A percentile compares a stretch with the other conserved stretches of the same genome.
Conservation (phyloP, 2,113 vertebrate species). For the Halcyon senegalensis region DNA sequence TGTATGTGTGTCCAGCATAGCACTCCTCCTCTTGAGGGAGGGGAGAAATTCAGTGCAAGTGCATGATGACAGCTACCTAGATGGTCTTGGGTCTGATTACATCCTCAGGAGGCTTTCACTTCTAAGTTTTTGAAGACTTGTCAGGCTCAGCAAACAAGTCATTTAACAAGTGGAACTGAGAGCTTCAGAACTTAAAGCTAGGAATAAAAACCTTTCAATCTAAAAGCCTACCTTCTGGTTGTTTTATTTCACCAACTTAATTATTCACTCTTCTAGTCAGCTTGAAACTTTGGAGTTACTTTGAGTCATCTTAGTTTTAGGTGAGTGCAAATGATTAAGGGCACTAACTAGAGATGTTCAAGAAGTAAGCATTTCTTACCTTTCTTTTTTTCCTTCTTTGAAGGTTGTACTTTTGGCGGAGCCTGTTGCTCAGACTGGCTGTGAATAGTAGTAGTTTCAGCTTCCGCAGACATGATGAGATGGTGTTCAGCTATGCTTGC, state of each 20-base stretch:
- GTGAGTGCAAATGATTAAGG: not conserved
- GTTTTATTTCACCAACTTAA: not conserved
- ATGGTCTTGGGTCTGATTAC: not conserved
- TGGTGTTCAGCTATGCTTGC: not conserved
- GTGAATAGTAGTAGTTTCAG: slow-evolving; percentile 68
- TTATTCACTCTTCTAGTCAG: not conserved
- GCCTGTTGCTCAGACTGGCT: slow-evolving; percentile 73
- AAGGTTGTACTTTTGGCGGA: slow-evolving; percentile 69
- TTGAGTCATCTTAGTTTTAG: not conserved
- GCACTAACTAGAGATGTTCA: not conserved
- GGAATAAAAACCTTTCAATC: not conserved
- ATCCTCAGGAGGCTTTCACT: not conserved
- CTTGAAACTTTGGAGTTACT: not conserved
- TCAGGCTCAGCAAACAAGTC: not conserved
- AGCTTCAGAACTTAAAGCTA: not conserved
- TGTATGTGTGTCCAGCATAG: not conserved
- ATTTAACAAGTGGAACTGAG: not conserved
- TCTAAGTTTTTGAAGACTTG: not conserved
- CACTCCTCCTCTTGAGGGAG: not conserved
- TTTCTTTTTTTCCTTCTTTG: slow-evolving; percentile 92
- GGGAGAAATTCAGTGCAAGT: not conserved
- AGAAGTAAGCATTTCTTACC: slow-evolving; percentile 50
- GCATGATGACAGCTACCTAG: not conserved
- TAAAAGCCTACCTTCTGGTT: not conserved
- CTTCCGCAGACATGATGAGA: slow-evolving; percentile 85